These are phyloP conservation scores for Hystrix brachyura DNA, from an alignment of 2,113 vertebrate genomes.

Conservation along the genomic window DNA sequence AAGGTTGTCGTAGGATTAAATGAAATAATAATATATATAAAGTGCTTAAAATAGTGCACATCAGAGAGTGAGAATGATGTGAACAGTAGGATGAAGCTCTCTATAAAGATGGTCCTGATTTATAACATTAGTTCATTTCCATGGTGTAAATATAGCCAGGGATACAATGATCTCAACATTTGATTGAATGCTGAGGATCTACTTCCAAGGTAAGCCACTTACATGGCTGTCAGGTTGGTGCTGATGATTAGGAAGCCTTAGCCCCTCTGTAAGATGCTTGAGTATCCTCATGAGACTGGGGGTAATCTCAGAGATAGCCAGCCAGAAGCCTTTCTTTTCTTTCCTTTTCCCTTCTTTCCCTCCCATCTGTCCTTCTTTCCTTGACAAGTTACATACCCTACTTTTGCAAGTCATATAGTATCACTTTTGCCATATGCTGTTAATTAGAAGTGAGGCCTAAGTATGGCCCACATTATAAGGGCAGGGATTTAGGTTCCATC, in stretches of 20 bases:
- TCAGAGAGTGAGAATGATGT: background rate
- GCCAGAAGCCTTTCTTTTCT: background rate
- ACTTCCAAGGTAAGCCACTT: background rate
- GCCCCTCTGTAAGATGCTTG: background rate
- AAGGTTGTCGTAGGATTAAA: background rate
- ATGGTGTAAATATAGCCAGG: background rate
- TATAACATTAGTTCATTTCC: constrained; percentile 36
- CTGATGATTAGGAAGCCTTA: background rate
- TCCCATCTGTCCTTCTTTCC: background rate
- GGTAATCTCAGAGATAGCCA: background rate
- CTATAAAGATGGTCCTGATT: background rate
- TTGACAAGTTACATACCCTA: background rate
- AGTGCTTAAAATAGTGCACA: constrained; percentile 6
- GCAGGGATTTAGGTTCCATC: background rate
- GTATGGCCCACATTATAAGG: background rate
- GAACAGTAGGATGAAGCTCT: background rate
- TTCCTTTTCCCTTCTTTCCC: background rate
- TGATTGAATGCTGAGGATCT: background rate
- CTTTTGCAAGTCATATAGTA: background rate
- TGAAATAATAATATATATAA: constrained; percentile 51
- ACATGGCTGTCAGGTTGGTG: background rate
- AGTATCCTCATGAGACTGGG: background rate
- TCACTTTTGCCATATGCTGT: background rate
- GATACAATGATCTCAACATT: background rate
- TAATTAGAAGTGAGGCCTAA: background rate